Evolutionary conservation across 2,113 vertebrate species (phyloP).

Genomic region (Thymallus thymallus): DNA sequence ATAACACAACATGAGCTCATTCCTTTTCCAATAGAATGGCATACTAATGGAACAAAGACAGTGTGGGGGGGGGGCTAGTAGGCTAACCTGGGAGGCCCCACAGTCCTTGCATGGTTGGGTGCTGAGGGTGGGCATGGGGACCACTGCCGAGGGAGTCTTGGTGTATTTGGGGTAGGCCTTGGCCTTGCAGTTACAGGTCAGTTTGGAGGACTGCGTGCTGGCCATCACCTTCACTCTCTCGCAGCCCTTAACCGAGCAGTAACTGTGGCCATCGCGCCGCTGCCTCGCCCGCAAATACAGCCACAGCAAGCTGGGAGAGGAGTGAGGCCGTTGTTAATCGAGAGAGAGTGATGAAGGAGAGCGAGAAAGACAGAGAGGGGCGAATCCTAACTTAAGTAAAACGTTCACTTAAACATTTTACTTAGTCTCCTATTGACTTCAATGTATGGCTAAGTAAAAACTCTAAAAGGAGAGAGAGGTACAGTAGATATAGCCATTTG

Average conservation of each 20-base stretch:
- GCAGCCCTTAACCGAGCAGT: slow-evolving; percentile 93
- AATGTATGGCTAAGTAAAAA: too few relatives aligned
- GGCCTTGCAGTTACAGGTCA: slow-evolving; percentile 85
- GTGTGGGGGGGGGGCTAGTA: too few relatives aligned
- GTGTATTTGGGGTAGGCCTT: slow-evolving; percentile 88
- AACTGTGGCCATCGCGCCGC: slow-evolving; percentile 88
- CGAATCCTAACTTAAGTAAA: not conserved
- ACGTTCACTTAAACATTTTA: too few relatives aligned
- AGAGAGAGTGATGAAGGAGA: not conserved
- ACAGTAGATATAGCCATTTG: not conserved
- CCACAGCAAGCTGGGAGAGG: slow-evolving; percentile 82
- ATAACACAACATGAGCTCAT: not conserved
- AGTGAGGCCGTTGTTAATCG: not conserved
- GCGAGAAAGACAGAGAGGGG: not conserved
- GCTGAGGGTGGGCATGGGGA: slow-evolving; percentile 79
- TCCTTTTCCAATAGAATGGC: too few relatives aligned
- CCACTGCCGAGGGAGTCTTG: slow-evolving; percentile 69
- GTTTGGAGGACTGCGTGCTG: slow-evolving; percentile 79
- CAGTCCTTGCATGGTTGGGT: slow-evolving; percentile 77
- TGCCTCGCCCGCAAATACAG: slow-evolving; percentile 86
- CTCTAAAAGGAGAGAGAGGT: not conserved
- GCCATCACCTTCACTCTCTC: slow-evolving; percentile 91
- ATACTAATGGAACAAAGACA: too few relatives aligned
- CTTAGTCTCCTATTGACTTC: too few relatives aligned
- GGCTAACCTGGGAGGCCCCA: slow-evolving; percentile 84